Evolutionary conservation across 2,888 invertebrate species (phyloP).

Genomic region (Chrysolina americana): DNA sequence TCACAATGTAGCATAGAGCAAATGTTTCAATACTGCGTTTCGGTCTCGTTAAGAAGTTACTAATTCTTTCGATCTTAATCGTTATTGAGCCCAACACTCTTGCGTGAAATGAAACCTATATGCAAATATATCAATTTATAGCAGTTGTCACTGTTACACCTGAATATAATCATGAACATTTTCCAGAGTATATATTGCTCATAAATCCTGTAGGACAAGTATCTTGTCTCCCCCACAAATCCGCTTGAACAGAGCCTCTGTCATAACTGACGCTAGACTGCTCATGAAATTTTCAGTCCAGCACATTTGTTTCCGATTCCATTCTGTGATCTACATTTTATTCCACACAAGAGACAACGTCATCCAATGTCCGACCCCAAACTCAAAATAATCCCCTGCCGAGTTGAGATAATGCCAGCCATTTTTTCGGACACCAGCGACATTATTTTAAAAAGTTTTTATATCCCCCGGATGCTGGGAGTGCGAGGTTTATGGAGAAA

Average conservation of each 20-base stretch:
- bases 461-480: slow-evolving; percentile 63
- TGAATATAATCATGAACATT: no score
- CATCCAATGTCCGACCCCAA: slow-evolving; percentile 39
- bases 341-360: slow-evolving; percentile 47
- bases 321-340: slow-evolving; percentile 48
- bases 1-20: no score
- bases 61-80: no score
- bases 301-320: slow-evolving; percentile 39
- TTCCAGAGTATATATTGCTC: no score
- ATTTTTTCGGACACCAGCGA: slow-evolving; percentile 68
- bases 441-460: slow-evolving; percentile 70
- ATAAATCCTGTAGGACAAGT: no score
- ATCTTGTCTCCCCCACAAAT: not conserved
- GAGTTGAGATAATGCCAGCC: slow-evolving; percentile 68
- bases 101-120: no score
- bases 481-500: slow-evolving; percentile 61
- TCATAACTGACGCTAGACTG: not conserved
- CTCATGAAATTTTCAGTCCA: slow-evolving; percentile 23
- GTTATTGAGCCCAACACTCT: no score
- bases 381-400: slow-evolving; percentile 63
- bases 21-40: no score
- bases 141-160: no score
- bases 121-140: no score
- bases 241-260: not conserved
- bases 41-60: no score